These are phyloP conservation scores for Eutolmus rufibarbis DNA, from an alignment of 2,888 invertebrate genomes.

Conservation along the genomic window DNA sequence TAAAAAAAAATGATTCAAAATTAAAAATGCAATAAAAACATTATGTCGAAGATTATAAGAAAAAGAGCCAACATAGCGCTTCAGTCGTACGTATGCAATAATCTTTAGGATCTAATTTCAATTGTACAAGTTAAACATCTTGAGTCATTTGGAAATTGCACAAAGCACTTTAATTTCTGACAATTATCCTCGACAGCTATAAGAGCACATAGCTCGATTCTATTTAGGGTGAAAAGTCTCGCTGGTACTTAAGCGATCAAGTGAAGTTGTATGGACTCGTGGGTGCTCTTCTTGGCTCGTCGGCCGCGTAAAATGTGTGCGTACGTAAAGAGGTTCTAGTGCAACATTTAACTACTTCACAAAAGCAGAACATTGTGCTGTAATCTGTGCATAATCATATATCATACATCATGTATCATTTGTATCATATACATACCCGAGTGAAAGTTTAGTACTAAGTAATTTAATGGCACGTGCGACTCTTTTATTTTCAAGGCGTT, in stretches of 20 bases:
- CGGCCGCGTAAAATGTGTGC: not conserved
- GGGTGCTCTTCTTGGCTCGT: not conserved
- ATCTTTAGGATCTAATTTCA: not conserved
- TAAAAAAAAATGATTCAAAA: too few species aligned
- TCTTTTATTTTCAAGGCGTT: not conserved
- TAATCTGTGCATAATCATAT: not conserved
- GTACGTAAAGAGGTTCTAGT: not conserved
- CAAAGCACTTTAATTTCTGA: not conserved
- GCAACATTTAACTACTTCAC: not conserved
- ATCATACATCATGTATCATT: not conserved
- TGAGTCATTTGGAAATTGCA: not conserved
- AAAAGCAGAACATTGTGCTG: not conserved
- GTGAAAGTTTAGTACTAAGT: not conserved
- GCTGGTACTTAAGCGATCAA: not conserved
- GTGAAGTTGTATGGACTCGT: not conserved
- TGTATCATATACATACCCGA: not conserved
- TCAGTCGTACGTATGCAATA: not conserved
- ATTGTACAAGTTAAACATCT: not conserved
- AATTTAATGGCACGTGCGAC: not conserved
- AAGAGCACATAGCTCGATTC: not conserved
- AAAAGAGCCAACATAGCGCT: not conserved
- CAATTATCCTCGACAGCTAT: not conserved
- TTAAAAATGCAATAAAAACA: not conserved
- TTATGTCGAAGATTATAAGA: not conserved
- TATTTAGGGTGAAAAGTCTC: not conserved